Conservation (phyloP, 2,888 invertebrate genomes). For the Priocnemis perturbator region DNA sequence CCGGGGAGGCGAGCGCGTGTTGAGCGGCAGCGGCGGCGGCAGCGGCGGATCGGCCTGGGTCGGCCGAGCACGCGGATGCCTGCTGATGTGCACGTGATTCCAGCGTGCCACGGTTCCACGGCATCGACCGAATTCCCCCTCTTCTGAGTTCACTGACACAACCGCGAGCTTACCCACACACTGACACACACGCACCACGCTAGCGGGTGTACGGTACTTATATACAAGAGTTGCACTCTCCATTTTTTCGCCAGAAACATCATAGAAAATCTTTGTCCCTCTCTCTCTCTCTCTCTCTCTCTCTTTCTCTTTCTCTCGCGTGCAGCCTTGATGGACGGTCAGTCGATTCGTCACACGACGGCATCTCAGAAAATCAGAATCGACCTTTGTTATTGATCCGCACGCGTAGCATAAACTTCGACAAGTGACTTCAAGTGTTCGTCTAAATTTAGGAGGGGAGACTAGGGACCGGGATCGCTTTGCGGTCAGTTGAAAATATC, state of each 20-base stretch:
- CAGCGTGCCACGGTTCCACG: slow-evolving; percentile 63
- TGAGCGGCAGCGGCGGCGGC: background rate
- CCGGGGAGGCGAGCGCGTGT: slow-evolving; percentile 26
- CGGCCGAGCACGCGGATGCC: slow-evolving; percentile 70
- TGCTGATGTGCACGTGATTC: slow-evolving; percentile 74
- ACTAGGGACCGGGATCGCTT: slow-evolving; percentile 1
- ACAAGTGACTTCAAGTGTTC: background rate
- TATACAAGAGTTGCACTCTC: no score
- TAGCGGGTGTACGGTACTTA: slow-evolving; percentile 11
- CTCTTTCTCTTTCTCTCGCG: no score
- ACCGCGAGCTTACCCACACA: slow-evolving; percentile 23
- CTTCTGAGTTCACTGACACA: slow-evolving; percentile 45
- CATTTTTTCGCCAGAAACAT: no score
- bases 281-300: no score
- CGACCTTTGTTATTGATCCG: no score
- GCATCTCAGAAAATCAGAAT: no score
- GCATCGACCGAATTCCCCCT: slow-evolving; percentile 70
- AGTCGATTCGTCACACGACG: no score
- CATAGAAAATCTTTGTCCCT: no score
- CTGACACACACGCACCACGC: slow-evolving; percentile 23
- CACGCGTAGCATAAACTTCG: no score
- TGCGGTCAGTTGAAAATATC: slow-evolving; percentile 20
- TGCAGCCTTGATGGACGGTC: no score
- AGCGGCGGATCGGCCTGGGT: slow-evolving; percentile 41
- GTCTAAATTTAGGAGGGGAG: slow-evolving; percentile 21